Evolutionary conservation across 1,140 invertebrate genomes (phyloP), one percentile per base, ranked within the genome.

Genomic region (Eriocheir sinensis): DNA sequence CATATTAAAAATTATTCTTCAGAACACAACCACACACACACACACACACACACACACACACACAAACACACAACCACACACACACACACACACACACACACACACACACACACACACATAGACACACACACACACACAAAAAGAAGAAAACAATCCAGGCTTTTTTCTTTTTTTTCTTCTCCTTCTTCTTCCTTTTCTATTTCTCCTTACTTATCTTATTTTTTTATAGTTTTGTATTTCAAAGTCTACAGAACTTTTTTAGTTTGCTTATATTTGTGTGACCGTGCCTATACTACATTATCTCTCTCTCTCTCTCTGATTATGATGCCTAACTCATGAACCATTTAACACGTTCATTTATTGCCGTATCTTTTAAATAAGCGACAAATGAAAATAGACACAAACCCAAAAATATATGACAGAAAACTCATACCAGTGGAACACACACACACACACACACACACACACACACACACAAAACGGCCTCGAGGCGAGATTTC

Each of bases 41-140:
- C 60, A 72, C 60, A 72, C 60, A 72, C 60, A 72, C 60, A 72
- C 60, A 72, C 60, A 72, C 60, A 72, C 60, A 72, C 60, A 72
- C n/a, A n/a, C n/a, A n/a, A n/a, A n/a, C n/a, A n/a, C n/a, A n/a
- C n/a, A n/a, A n/a, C n/a, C n/a, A n/a, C n/a, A n/a, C n/a, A n/a
- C n/a, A n/a, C n/a, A n/a, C n/a, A n/a, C n/a, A n/a, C n/a, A n/a
- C n/a, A n/a, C n/a, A n/a, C n/a, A n/a, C n/a, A n/a, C 60, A 72
- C 60, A 72, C 60, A 72, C 60, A 72, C 60, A 72, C 60, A 72
- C 60, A 72, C 60, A 72, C 60, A 72, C 48, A 53, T 21, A 53
- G 12, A 53, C 48, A 53, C 48, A 53, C 48, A 53, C 48, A 53
- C 8, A 60, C 3, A 15, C 53, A 60, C 60, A 72, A 0, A 12